Base-by-base conservation (phyloP, 1,140 invertebrate genomes). In the Teleopsis dalmanni region DNA sequence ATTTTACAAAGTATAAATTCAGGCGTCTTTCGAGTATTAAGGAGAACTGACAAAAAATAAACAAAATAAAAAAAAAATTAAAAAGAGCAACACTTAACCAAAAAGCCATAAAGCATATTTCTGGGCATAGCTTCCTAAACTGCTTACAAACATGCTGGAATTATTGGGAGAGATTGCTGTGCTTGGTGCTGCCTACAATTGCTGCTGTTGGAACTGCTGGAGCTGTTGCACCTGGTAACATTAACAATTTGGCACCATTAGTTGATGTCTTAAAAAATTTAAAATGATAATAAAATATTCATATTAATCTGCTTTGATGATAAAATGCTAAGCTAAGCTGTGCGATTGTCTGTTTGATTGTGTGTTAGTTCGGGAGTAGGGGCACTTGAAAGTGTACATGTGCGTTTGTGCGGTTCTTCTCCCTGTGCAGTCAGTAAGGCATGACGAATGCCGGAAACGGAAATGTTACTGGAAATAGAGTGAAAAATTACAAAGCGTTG, bases 231-330 rank as follows among this genome's bases (percentile, higher is more conserved):
- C 14, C 22, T 43, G 41, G 11, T 29, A 27, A 18, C 18, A 43
- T 43, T 19, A 43, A 43, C 44, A 36, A 35, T 35, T 46, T 46
- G 44, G 44, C 44, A 22, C 44, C 44, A 46, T 46, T 46, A 46
- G 44, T 46, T 26, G 44, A 36, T 14, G 44, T 18, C 44, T 46
- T 46, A 46, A 34, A 46, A 29, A 49, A 49, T 50, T 62, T 34
- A 60, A 63, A 63, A 66, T 66, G 57, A 62, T 64, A 61, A 66
- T 66, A 66, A 66, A 66, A 66, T 63, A 66, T 66, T 66, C 63
- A 66, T 63, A 60, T 59, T 63, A 66, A 65, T 66, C 59, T 59
- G 60, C 58, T 61, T 53, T 61, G 48, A 59, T 61, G 60, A 58
- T 65, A 60, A 62, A 65, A 62, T 62, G 23, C 36, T 38, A 10